These are phyloP conservation scores for Platichthys flesus DNA, from an alignment of 2,113 vertebrate genomes.

Conservation along the genomic window DNA sequence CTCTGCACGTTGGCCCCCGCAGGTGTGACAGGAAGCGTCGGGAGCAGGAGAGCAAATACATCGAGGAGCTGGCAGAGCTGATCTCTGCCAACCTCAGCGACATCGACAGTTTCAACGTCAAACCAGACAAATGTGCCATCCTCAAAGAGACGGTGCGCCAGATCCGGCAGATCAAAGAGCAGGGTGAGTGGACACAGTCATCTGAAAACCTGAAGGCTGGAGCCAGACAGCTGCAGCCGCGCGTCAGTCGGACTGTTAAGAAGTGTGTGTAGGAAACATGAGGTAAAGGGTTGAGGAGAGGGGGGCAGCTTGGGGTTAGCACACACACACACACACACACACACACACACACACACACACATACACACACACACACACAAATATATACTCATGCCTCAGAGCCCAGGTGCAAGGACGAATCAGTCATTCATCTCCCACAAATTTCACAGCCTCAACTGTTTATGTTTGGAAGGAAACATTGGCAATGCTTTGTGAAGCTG, in stretches of 20 bases:
- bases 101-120: slow-evolving; percentile 98
- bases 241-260: neutral
- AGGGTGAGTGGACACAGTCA: slow-evolving; percentile 85
- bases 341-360: neutral
- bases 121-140: slow-evolving; percentile 99
- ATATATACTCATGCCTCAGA: slow-evolving; percentile 16
- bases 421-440: slow-evolving; percentile 70
- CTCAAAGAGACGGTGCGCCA: slow-evolving; percentile 99
- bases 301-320: slow-evolving; percentile 26
- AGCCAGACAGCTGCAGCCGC: neutral
- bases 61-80: slow-evolving; percentile 97
- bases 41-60: slow-evolving; percentile 98
- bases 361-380: neutral
- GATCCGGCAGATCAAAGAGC: slow-evolving; percentile 99
- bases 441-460: slow-evolving; percentile 73
- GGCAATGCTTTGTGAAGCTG: slow-evolving; percentile 63
- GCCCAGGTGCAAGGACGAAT: slow-evolving; percentile 72
- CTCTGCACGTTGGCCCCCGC: slow-evolving; percentile 31
- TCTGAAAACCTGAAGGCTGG: slow-evolving; percentile 15
- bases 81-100: slow-evolving; percentile 98
- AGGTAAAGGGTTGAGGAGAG: slow-evolving; percentile 14
- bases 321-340: too few species aligned
- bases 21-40: slow-evolving; percentile 94
- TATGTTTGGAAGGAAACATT: slow-evolving; percentile 71
- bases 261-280: slow-evolving; percentile 18